Percentiles rank a stretch among this genome's conserved stretches.
phyloP scores from a whole-genome alignment of 2,797 vertebrate genomes.

The Erethizon dorsatum region DNA sequence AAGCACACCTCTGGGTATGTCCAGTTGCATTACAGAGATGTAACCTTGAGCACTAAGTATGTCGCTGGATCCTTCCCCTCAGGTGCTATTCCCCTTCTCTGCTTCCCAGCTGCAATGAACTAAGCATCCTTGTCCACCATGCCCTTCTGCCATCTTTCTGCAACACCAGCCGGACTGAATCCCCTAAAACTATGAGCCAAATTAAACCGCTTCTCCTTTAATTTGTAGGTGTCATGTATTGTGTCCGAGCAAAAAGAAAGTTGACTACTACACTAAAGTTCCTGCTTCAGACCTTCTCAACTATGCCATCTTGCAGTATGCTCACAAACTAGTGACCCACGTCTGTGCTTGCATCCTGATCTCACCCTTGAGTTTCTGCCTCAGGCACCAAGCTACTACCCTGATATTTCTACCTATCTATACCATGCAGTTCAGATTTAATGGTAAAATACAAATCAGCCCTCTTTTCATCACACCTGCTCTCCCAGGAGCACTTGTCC shows the following conservation, averaged over 20 bases:
- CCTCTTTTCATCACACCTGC: background rate
- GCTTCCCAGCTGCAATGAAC: background rate
- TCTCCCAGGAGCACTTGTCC: background rate
- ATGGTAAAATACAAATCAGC: background rate
- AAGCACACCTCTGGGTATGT: background rate
- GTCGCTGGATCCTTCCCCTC: background rate
- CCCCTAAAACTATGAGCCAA: background rate
- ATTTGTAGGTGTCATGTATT: background rate
- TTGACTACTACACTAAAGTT: background rate
- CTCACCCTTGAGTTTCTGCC: background rate
- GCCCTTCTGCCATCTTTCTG: background rate
- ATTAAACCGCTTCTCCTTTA: background rate
- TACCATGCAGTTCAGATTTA: background rate
- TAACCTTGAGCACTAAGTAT: background rate
- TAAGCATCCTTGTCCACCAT: background rate
- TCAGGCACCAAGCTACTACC: background rate
- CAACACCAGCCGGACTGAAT: background rate
- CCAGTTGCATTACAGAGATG: background rate
- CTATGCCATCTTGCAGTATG: fast-evolving
- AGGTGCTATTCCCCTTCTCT: background rate
- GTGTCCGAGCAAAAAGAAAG: background rate
- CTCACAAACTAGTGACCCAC: background rate
- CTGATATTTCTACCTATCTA: fast-evolving
- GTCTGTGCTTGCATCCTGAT: background rate
- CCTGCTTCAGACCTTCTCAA: background rate